A percentile compares a stretch with the other conserved stretches of the same genome.
Conservation (phyloP, 1,140 invertebrate species). For the Papilio machaon region DNA sequence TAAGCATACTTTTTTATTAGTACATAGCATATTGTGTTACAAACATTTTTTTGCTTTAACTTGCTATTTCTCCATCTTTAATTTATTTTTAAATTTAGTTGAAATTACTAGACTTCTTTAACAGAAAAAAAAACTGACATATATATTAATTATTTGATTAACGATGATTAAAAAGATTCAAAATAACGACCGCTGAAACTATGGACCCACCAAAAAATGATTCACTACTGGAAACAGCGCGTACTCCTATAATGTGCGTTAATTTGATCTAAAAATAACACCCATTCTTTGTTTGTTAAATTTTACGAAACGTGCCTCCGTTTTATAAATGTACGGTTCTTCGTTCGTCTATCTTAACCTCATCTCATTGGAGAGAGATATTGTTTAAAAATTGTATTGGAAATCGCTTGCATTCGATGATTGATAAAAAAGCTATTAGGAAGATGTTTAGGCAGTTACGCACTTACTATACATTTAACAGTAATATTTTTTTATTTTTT, state of each 20-base stretch:
- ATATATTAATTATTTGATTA: too few relatives aligned
- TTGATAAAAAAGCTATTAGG: slow-evolving; percentile 16
- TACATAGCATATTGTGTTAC: background rate
- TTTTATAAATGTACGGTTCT: slow-evolving; percentile 63
- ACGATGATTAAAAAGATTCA: too few relatives aligned
- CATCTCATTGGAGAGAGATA: background rate
- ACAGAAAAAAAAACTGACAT: background rate
- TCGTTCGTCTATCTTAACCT: slow-evolving; percentile 46
- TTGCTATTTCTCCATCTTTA: background rate
- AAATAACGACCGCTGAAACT: slow-evolving; percentile 45
- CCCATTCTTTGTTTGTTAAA: slow-evolving; percentile 77
- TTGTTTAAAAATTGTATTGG: slow-evolving; percentile 13
- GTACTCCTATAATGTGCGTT: slow-evolving; percentile 76
- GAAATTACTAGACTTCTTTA: background rate
- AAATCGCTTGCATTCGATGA: background rate
- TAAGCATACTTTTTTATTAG: background rate
- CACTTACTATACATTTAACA: background rate
- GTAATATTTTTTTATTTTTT: background rate
- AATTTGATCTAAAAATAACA: slow-evolving; percentile 80
- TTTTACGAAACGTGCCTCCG: slow-evolving; percentile 74
- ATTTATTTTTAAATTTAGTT: background rate
- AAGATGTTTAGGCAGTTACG: background rate
- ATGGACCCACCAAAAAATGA: slow-evolving; percentile 55
- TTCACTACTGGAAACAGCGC: slow-evolving; percentile 69
- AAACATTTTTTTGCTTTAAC: too few relatives aligned